Evolutionary conservation across 2,113 vertebrate genomes (phyloP).

Genomic region (Brachyhypopomus occidentalis): DNA sequence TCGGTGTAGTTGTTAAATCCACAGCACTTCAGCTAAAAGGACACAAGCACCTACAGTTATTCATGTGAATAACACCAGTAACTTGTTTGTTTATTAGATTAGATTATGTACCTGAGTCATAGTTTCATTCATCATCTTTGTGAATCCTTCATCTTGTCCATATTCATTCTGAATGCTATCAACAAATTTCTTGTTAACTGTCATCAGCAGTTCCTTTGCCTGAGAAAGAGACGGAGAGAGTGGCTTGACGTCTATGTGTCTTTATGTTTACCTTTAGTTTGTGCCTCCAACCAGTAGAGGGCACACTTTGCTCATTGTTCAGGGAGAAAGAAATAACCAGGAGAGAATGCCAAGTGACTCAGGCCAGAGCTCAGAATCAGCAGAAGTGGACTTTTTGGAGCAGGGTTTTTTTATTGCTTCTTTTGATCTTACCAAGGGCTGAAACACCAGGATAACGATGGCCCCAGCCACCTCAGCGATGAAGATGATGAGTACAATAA

Average conservation of each 20-base stretch:
- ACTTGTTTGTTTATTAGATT: background rate
- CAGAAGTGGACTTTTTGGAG: no score
- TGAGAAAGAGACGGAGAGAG: slow-evolving; percentile 33
- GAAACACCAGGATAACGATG: slow-evolving; percentile 38
- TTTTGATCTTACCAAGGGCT: slow-evolving; percentile 44
- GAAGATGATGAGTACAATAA: slow-evolving; percentile 52
- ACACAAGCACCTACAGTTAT: background rate
- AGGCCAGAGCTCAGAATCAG: no score
- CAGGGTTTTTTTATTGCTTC: no score
- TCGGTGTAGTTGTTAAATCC: slow-evolving; percentile 63
- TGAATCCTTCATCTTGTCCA: slow-evolving; percentile 34
- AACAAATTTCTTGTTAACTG: slow-evolving; percentile 45
- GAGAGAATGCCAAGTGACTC: no score
- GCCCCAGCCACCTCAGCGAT: slow-evolving; percentile 49
- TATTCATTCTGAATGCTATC: slow-evolving; percentile 49
- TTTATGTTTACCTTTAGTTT: background rate
- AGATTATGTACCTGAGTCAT: slow-evolving; percentile 62
- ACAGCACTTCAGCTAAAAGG: slow-evolving; percentile 60
- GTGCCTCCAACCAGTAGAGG: background rate
- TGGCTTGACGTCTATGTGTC: no score
- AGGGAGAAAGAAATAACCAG: background rate
- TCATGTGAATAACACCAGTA: background rate
- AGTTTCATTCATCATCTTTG: slow-evolving; percentile 57
- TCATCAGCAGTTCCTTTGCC: slow-evolving; percentile 53
- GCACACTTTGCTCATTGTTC: background rate